Evolutionary conservation across 2,888 invertebrate genomes (phyloP).

Genomic region (Aelia acuminata): DNA sequence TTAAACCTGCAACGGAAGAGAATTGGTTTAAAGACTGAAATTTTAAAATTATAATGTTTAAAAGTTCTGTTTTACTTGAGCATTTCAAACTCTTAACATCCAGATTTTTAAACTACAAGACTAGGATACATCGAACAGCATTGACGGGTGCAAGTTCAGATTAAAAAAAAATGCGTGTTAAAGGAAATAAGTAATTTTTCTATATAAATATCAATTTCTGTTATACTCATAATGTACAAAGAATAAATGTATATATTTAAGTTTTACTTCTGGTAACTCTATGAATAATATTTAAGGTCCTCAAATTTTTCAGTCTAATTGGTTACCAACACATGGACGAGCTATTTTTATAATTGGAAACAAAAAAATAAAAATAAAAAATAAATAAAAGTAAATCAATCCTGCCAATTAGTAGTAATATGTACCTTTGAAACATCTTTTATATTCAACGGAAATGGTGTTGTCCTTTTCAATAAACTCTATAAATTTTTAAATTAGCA

Average conservation of each 20-base stretch:
- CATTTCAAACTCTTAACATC: slow-evolving; percentile 48
- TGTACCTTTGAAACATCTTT: slow-evolving; percentile 39
- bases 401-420: background rate
- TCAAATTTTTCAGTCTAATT: slow-evolving; percentile 52
- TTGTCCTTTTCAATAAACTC: background rate
- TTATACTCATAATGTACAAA: slow-evolving; percentile 43
- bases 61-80: slow-evolving; percentile 4
- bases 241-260: slow-evolving; percentile 38
- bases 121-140: slow-evolving; percentile 55
- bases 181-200: slow-evolving; percentile 51
- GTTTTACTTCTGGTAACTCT: slow-evolving; percentile 50
- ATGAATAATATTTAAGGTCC: slow-evolving; percentile 45
- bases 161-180: slow-evolving; percentile 24
- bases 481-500: background rate
- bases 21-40: slow-evolving; percentile 27
- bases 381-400: background rate
- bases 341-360: slow-evolving; percentile 4
- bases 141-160: slow-evolving; percentile 4
- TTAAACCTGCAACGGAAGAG: background rate
- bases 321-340: slow-evolving; percentile 50
- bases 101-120: slow-evolving; percentile 55
- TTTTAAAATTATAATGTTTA: slow-evolving; percentile 24
- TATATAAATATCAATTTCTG: slow-evolving; percentile 23
- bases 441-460: background rate
- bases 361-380: background rate